Evolutionary conservation across 2,797 vertebrate species (phyloP).

Genomic region (Phrynocephalus guinanensis): DNA sequence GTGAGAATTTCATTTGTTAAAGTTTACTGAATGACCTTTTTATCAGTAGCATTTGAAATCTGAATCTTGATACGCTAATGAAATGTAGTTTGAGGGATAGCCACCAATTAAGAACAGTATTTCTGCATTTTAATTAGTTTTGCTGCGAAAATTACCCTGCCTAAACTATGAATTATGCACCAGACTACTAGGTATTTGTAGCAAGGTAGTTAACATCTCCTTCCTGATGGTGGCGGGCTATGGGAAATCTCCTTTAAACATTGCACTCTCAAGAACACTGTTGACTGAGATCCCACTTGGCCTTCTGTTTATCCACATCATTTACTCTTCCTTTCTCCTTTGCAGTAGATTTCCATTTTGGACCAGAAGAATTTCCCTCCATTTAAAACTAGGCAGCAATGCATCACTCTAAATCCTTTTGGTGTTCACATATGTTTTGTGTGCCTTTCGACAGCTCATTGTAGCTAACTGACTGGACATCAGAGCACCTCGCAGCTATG

Average conservation of each 20-base stretch:
- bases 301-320: background rate
- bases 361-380: background rate
- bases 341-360: background rate
- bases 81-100: slow-evolving; percentile 2
- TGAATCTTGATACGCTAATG: slow-evolving; percentile 41
- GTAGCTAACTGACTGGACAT: too few species aligned
- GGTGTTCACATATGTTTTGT: too few species aligned
- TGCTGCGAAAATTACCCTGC: background rate
- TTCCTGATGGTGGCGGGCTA: background rate
- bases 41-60: slow-evolving; percentile 56
- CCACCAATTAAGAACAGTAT: slow-evolving; percentile 6
- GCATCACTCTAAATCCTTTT: background rate
- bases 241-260: background rate
- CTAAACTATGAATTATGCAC: background rate
- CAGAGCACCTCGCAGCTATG: too few species aligned
- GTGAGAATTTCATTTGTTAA: slow-evolving; percentile 58
- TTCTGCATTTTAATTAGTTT: background rate
- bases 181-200: background rate
- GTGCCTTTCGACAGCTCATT: too few species aligned
- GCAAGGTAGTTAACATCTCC: background rate
- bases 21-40: slow-evolving; percentile 58
- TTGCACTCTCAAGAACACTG: too few species aligned
- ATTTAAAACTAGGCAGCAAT: background rate
- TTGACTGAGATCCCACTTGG: background rate
- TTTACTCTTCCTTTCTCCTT: background rate